Conservation (phyloP, 2,113 vertebrate genomes). For the Ptyas mucosa region DNA sequence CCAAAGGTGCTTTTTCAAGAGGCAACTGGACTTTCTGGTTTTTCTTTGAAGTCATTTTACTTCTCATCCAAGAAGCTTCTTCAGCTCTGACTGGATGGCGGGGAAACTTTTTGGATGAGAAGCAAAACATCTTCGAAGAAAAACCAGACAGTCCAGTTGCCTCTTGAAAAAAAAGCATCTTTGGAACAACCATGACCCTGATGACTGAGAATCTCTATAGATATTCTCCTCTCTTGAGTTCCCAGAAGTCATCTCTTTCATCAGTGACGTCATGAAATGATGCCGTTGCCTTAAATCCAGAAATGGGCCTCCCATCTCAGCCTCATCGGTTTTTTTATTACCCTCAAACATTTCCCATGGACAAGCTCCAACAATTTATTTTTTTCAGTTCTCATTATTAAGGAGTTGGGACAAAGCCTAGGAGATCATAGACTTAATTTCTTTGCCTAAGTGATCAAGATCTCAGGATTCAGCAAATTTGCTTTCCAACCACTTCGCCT, state of each 20-base stretch:
- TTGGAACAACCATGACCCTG: no score
- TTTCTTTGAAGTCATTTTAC: no score
- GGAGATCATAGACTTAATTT: background rate
- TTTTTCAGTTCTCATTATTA: background rate
- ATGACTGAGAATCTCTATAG: no score
- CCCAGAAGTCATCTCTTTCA: background rate
- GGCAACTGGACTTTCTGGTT: no score
- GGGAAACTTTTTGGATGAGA: no score
- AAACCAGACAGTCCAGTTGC: no score
- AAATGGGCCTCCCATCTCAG: no score
- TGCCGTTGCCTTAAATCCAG: background rate
- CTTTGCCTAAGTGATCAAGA: background rate
- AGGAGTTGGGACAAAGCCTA: background rate
- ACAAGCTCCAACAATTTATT: background rate
- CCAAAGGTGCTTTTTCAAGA: no score
- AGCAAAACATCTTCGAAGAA: no score
- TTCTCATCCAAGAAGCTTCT: no score
- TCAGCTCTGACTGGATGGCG: no score
- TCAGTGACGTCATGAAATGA: background rate
- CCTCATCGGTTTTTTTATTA: background rate
- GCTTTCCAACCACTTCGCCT: background rate
- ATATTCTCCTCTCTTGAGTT: background rate
- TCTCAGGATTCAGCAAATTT: background rate
- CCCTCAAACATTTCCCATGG: background rate
- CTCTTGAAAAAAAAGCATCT: no score